phyloP scores from a whole-genome alignment of 2,113 vertebrate genomes.

The Perca schrenkii region DNA sequence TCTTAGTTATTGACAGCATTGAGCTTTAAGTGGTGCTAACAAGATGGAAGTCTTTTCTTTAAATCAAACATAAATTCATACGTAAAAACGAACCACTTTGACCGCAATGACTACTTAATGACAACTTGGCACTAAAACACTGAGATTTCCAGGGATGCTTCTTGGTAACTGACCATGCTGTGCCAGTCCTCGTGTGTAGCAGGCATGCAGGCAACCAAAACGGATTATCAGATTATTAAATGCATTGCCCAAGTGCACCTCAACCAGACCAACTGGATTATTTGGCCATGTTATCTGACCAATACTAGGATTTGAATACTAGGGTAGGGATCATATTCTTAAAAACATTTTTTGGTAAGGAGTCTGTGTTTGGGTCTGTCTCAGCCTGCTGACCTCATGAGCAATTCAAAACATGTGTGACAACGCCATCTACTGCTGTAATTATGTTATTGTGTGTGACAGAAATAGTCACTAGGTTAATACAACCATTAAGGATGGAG shows the following conservation, averaged over 20 bases:
- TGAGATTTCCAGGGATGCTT: constrained; percentile 18
- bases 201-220: background rate
- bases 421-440: constrained; percentile 62
- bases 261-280: constrained; percentile 14
- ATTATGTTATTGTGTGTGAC: background rate
- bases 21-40: constrained; percentile 6
- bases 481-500: background rate
- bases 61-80: constrained; percentile 29
- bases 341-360: background rate
- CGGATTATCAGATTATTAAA: constrained; percentile 14
- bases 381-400: background rate
- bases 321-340: background rate
- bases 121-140: constrained; percentile 11
- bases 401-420: constrained; percentile 19
- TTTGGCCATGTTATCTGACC: constrained; percentile 33
- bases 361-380: background rate
- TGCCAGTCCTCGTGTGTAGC: constrained; percentile 7
- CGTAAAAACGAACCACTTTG: background rate
- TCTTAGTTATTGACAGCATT: constrained; percentile 50
- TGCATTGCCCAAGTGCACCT: constrained; percentile 1
- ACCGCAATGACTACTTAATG: background rate
- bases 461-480: background rate
- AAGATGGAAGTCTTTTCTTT: constrained; percentile 29
- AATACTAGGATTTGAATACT: background rate
- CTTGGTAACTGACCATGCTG: background rate